phyloP scores from a whole-genome alignment of 2,797 vertebrate species.

The Benthosema pterotum region DNA sequence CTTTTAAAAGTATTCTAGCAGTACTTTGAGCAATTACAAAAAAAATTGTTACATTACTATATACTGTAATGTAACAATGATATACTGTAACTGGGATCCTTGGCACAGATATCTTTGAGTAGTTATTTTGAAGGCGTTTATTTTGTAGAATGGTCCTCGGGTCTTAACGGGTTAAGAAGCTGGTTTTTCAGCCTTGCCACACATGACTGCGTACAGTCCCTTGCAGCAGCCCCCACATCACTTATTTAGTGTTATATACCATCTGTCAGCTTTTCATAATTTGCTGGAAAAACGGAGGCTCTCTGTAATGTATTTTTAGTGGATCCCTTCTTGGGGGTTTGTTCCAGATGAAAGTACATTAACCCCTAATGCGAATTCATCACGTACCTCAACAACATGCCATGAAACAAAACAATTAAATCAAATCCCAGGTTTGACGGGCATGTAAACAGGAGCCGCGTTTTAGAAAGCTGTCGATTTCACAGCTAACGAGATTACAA shows the following conservation, averaged over 20 bases:
- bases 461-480: constrained; percentile 74
- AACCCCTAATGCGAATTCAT: constrained; percentile 71
- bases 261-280: constrained; percentile 65
- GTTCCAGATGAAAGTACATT: constrained; percentile 68
- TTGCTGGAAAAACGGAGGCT: constrained; percentile 51
- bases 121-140: too few relatives aligned
- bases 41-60: too few relatives aligned
- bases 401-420: constrained; percentile 74
- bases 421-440: constrained; percentile 67
- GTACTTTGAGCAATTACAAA: too few relatives aligned
- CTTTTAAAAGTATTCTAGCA: too few relatives aligned
- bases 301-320: constrained; percentile 67
- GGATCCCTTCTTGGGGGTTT: constrained; percentile 55
- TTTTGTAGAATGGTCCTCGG: too few relatives aligned
- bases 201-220: constrained; percentile 55
- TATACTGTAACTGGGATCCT: too few relatives aligned
- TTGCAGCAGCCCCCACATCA: constrained; percentile 53
- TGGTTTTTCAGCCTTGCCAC: constrained; percentile 57
- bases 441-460: constrained; percentile 66
- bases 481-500: constrained; percentile 77
- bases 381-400: constrained; percentile 58
- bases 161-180: constrained; percentile 20
- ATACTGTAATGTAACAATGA: too few relatives aligned
- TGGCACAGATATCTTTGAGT: too few relatives aligned
- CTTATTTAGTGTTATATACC: constrained; percentile 63